Evolutionary conservation across 2,797 vertebrate genomes (phyloP).

Genomic region (Australoheros facetus): DNA sequence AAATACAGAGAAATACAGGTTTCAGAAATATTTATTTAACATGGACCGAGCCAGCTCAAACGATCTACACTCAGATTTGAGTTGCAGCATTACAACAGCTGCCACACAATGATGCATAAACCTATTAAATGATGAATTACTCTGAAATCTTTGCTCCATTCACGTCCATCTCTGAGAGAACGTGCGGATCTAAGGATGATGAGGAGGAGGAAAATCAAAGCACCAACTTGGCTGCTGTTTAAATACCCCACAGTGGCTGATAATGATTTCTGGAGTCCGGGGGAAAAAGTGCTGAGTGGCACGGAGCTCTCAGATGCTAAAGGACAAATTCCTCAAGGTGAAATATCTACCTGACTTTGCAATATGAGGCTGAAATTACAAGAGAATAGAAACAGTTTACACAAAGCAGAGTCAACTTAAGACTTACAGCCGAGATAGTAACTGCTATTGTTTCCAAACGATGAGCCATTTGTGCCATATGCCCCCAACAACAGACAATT

Average conservation of each 20-base stretch:
- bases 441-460: not conserved
- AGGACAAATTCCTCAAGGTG: slow-evolving; percentile 81
- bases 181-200: slow-evolving; percentile 43
- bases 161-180: slow-evolving; percentile 33
- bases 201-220: slow-evolving; percentile 72
- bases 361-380: slow-evolving; percentile 52
- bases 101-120: not conserved
- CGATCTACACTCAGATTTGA: slow-evolving; percentile 4
- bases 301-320: slow-evolving; percentile 71
- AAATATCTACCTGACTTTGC: slow-evolving; percentile 74
- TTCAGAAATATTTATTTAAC: slow-evolving; percentile 25
- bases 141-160: slow-evolving; percentile 35
- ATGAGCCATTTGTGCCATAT: slow-evolving; percentile 5
- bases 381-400: slow-evolving; percentile 27
- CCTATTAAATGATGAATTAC: slow-evolving; percentile 3
- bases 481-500: not conserved
- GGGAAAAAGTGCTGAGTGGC: slow-evolving; percentile 75
- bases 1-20: slow-evolving; percentile 13
- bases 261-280: slow-evolving; percentile 76
- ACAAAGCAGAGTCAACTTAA: not conserved
- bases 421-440: slow-evolving; percentile 8
- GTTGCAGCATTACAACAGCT: not conserved
- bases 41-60: slow-evolving; percentile 22
- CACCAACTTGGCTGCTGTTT: slow-evolving; percentile 70
- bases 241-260: slow-evolving; percentile 75